Evolutionary conservation across 30 jellyfish, hydroid and myxozoan genomes (phyloP).

Genomic region (Turritopsis dohrnii): DNA sequence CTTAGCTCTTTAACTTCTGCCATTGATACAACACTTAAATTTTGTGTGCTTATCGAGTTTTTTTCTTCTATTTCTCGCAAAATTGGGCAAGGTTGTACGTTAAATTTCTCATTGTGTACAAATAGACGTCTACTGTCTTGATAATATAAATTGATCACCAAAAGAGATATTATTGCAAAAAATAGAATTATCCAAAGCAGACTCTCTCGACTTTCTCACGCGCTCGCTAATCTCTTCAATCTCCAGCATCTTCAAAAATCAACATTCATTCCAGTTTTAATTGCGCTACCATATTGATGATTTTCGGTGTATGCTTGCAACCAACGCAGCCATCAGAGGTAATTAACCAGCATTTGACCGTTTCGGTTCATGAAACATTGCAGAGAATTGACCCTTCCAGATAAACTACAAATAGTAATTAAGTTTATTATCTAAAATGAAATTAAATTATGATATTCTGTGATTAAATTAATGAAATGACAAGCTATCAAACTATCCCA

Average conservation of each 20-base stretch:
- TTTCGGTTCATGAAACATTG: neutral
- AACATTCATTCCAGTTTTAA: neutral
- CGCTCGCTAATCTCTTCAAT: neutral
- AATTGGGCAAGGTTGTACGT: slow-evolving; percentile 1
- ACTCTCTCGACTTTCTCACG: slow-evolving; percentile 60
- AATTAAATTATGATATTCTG: neutral
- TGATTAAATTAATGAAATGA: neutral
- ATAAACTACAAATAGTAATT: neutral
- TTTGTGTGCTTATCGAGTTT: neutral
- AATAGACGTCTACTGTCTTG: slow-evolving; percentile 4
- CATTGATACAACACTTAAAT: neutral
- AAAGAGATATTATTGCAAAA: slow-evolving; percentile 56
- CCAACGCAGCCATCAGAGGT: neutral
- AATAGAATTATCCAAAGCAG: slow-evolving; percentile 72
- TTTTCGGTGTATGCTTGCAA: neutral
- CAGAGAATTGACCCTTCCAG: neutral
- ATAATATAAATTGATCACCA: slow-evolving; percentile 39
- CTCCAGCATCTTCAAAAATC: neutral
- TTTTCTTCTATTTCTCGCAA: slow-evolving; percentile 18
- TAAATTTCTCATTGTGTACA: neutral
- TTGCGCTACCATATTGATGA: neutral
- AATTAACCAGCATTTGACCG: neutral
- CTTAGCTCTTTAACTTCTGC: slow-evolving; percentile 80
- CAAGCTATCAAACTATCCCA: neutral
- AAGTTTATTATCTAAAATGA: neutral